Evolutionary conservation across 2,888 invertebrate genomes (phyloP).

Genomic region (Esperia sulphurella): DNA sequence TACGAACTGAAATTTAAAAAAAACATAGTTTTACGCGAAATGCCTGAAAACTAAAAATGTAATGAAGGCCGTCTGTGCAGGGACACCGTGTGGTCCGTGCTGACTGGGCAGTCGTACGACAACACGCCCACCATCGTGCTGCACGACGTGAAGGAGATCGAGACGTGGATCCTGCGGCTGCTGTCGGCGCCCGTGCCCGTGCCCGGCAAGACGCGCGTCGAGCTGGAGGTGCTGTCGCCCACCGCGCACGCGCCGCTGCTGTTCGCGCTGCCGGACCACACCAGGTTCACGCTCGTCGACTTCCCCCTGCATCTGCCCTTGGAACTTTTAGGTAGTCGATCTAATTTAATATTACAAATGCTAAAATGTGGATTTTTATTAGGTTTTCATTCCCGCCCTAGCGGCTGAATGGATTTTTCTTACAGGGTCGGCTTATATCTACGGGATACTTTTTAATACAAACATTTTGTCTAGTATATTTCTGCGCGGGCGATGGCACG

Average conservation of each 20-base stretch:
- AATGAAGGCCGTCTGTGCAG: conserved; percentile 65
- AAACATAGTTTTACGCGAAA: too few species aligned
- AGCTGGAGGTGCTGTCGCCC: conserved; percentile 91
- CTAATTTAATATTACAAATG: neutral
- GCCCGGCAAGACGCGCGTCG: conserved; percentile 94
- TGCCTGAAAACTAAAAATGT: too few species aligned
- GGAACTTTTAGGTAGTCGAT: conserved; percentile 89
- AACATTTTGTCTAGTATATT: too few species aligned
- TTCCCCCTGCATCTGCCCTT: conserved; percentile 98
- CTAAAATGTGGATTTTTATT: too few species aligned
- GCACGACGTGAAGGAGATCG: conserved; percentile 98
- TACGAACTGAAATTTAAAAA: too few species aligned
- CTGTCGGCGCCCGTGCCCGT: conserved; percentile 98
- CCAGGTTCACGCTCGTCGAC: conserved; percentile 97
- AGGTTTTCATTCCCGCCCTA: too few species aligned
- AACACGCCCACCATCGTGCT: conserved; percentile 92
- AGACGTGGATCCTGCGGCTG: conserved; percentile 98
- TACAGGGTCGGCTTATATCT: too few species aligned
- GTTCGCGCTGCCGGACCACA: conserved; percentile 98
- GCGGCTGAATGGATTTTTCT: too few species aligned
- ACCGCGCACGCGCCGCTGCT: conserved; percentile 90
- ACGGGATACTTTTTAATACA: too few species aligned
- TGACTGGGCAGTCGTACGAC: conserved; percentile 91
- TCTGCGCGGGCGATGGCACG: too few species aligned
- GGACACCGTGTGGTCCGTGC: conserved; percentile 97